Conservation (phyloP, 2,797 vertebrate genomes). For the Arrhamphus sclerolepis region DNA sequence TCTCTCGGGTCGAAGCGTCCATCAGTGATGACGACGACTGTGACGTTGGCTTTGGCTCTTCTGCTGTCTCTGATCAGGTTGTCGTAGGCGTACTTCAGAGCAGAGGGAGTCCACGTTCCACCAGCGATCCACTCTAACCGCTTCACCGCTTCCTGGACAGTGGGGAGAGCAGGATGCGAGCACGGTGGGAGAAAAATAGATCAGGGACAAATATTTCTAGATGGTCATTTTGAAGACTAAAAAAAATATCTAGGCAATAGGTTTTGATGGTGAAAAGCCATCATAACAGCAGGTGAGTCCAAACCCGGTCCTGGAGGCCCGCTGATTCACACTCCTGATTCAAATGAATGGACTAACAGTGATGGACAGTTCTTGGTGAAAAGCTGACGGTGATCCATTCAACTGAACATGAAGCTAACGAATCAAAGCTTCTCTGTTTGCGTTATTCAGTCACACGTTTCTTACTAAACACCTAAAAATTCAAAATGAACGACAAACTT, state of each 20-base stretch:
- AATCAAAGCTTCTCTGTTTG: too few relatives aligned
- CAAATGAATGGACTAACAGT: too few relatives aligned
- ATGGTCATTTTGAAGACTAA: neutral
- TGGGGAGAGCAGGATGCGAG: constrained; percentile 2
- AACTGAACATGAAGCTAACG: too few relatives aligned
- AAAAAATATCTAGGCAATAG: neutral
- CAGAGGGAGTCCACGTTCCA: constrained; percentile 96
- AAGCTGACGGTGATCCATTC: too few relatives aligned
- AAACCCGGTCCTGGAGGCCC: too few relatives aligned
- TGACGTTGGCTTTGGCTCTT: constrained; percentile 90
- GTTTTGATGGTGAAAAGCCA: neutral
- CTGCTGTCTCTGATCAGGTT: constrained; percentile 91
- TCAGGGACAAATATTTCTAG: neutral
- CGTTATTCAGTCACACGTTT: too few relatives aligned
- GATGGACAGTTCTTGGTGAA: too few relatives aligned
- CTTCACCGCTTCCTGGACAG: constrained; percentile 87
- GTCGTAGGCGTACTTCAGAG: constrained; percentile 95
- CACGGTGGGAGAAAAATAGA: neutral
- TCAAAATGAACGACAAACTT: too few relatives aligned
- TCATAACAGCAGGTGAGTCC: too few relatives aligned
- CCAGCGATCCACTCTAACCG: constrained; percentile 97
- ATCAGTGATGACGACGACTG: constrained; percentile 95
- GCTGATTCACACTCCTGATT: too few relatives aligned
- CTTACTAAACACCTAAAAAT: too few relatives aligned
- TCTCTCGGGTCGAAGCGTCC: constrained; percentile 96